Evolutionary conservation across 2,113 vertebrate genomes (phyloP).

Genomic region (Oriolus oriolus): DNA sequence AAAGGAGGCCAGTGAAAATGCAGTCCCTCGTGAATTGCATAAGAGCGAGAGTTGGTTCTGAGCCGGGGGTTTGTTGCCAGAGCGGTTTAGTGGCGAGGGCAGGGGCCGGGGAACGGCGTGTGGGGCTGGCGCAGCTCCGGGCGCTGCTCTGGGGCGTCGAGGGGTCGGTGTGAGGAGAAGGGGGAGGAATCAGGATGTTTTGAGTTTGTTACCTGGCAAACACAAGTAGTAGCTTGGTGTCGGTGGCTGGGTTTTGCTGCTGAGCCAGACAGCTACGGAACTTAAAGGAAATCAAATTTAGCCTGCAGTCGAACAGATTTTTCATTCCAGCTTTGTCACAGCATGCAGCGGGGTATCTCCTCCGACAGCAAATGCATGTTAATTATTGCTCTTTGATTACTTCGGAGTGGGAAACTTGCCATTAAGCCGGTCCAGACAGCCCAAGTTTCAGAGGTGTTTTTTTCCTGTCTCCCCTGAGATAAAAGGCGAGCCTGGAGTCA

Average conservation of each 20-base stretch:
- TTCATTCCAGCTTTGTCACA: constrained; percentile 64
- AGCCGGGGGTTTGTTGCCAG: constrained; percentile 41
- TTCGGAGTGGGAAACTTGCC: constrained; percentile 66
- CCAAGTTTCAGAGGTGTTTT: not conserved
- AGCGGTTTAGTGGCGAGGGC: not conserved
- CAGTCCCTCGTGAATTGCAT: constrained; percentile 69
- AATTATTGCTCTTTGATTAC: constrained; percentile 69
- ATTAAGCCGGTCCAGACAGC: constrained; percentile 62
- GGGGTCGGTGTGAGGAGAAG: not conserved
- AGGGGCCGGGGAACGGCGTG: not conserved
- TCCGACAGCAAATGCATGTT: constrained; percentile 54
- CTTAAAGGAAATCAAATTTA: constrained; percentile 53
- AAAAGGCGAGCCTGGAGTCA: constrained; percentile 66
- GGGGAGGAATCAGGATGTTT: not conserved
- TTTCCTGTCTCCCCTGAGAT: constrained; percentile 25
- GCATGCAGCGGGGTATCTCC: constrained; percentile 59
- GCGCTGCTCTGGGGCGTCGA: not conserved
- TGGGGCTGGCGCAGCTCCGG: not conserved
- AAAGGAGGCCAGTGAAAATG: constrained; percentile 71
- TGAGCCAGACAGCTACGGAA: constrained; percentile 34
- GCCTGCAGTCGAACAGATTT: constrained; percentile 61
- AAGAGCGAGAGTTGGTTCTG: constrained; percentile 62
- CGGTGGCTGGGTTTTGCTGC: constrained; percentile 21
- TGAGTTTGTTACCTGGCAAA: constrained; percentile 37
- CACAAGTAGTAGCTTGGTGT: not conserved